These are phyloP conservation scores for Peromyscus leucopus DNA, from an alignment of 2,113 vertebrate genomes.

Conservation along the genomic window DNA sequence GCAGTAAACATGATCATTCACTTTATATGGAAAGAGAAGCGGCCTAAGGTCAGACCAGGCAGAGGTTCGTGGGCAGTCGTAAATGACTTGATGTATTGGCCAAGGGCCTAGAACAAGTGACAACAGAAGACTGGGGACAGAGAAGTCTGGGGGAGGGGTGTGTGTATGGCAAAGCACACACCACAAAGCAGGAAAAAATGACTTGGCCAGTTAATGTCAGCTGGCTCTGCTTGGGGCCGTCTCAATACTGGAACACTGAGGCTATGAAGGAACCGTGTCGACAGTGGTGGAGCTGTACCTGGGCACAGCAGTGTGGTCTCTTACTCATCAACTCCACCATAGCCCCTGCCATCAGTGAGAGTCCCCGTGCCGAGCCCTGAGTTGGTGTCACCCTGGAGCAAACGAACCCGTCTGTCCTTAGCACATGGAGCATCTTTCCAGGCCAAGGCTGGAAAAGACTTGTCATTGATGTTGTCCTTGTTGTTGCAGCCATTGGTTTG, in stretches of 20 bases:
- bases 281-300: neutral
- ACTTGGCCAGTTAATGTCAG: neutral
- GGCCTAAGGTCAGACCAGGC: neutral
- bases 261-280: neutral
- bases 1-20: neutral
- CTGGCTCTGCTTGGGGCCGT: neutral
- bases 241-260: neutral
- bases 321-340: neutral
- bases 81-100: neutral
- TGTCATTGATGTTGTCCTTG: neutral
- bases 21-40: neutral
- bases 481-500: neutral
- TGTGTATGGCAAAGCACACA: neutral
- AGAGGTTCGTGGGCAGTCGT: neutral
- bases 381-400: neutral
- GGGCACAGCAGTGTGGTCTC: neutral
- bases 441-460: conserved; percentile 38
- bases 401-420: neutral
- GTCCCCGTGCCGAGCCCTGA: neutral
- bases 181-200: neutral
- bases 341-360: neutral
- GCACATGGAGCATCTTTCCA: neutral
- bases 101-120: neutral
- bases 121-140: neutral
- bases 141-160: neutral